phyloP scores from a whole-genome alignment of 2,888 invertebrate species.

The Hipparchia sbordonii region DNA sequence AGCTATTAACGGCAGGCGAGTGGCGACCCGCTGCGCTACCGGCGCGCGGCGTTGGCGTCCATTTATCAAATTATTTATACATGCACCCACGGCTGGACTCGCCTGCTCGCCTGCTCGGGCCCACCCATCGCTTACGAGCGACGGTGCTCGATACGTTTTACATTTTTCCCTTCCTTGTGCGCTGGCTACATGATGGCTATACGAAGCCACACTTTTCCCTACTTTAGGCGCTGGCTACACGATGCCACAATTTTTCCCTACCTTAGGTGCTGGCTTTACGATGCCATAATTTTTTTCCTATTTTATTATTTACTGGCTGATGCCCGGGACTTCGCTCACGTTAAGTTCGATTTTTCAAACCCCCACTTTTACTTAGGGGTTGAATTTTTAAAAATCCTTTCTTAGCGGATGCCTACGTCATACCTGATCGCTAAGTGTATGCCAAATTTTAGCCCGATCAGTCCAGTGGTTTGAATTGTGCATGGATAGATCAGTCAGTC shows the following conservation, averaged over 20 bases:
- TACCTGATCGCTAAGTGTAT: too few relatives aligned
- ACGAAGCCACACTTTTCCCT: background rate
- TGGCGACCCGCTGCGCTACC: slow-evolving; percentile 38
- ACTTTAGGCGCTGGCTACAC: background rate
- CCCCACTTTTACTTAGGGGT: too few relatives aligned
- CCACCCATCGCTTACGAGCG: slow-evolving; percentile 33
- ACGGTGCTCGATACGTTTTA: slow-evolving; percentile 22
- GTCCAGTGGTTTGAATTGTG: too few relatives aligned
- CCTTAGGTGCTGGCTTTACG: background rate
- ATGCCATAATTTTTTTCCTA: background rate
- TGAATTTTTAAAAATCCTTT: too few relatives aligned
- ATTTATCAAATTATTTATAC: slow-evolving; percentile 75
- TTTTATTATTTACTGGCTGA: too few relatives aligned
- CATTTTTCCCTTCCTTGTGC: slow-evolving; percentile 4
- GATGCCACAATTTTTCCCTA: background rate
- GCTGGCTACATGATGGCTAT: background rate
- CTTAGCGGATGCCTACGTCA: too few relatives aligned
- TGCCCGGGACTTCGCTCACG: too few relatives aligned
- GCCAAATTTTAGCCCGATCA: too few relatives aligned
- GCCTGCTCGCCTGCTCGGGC: background rate
- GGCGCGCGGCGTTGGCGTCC: slow-evolving; percentile 42
- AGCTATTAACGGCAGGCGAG: slow-evolving; percentile 2
- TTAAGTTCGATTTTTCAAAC: too few relatives aligned
- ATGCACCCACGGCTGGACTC: slow-evolving; percentile 43
- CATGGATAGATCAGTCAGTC: too few relatives aligned